A percentile compares a stretch with the other conserved stretches of the same genome.
Conservation (phyloP, 2,797 vertebrate species). For the Oceanodroma leucorhoa region DNA sequence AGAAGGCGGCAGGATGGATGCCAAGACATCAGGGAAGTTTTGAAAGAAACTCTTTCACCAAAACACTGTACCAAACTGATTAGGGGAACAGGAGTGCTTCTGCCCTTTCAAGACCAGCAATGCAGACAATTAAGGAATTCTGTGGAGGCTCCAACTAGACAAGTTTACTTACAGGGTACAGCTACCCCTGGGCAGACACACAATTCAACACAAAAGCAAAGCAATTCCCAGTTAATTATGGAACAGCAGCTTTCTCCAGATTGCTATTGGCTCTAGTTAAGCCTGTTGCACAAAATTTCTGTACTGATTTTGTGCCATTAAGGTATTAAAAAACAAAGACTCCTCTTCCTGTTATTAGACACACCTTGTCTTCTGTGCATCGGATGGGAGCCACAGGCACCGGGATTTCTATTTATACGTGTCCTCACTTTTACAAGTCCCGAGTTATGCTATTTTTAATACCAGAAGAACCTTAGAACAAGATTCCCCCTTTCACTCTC, state of each 20-base stretch:
- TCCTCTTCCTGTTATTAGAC: not conserved
- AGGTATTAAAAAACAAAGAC: not conserved
- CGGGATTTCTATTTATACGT: rapidly evolving
- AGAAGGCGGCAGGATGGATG: not conserved
- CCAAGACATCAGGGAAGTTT: not conserved
- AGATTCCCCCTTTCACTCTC: not conserved
- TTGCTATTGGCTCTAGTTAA: not conserved
- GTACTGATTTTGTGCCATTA: not conserved
- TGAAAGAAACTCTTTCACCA: not conserved
- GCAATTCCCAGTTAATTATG: not conserved
- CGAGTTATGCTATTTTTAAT: not conserved
- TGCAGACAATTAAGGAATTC: not conserved
- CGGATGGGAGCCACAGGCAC: not conserved
- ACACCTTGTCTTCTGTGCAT: not conserved
- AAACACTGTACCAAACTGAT: not conserved
- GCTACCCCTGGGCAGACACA: not conserved
- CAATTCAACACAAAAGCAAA: not conserved
- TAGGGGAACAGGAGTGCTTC: not conserved
- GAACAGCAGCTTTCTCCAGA: not conserved
- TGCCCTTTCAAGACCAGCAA: not conserved
- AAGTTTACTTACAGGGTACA: not conserved
- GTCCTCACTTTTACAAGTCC: not conserved
- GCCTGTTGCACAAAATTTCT: not conserved
- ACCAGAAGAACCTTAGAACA: not conserved
- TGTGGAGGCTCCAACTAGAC: not conserved